Evolutionary conservation across 2,113 vertebrate genomes (phyloP).

Genomic region (Cynocephalus volans): DNA sequence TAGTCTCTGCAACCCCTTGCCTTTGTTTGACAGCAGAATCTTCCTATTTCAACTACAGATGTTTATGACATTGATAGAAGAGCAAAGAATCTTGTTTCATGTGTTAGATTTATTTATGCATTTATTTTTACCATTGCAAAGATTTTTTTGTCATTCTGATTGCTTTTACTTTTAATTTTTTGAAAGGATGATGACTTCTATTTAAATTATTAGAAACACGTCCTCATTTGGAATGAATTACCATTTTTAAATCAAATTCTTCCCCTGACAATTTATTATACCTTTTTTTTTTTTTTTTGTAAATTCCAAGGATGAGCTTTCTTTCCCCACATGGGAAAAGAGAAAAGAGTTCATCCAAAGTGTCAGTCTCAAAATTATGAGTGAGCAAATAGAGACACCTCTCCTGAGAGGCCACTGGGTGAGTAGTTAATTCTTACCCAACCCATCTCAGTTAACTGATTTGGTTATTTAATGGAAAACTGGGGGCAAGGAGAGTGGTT

Average conservation of each 20-base stretch:
- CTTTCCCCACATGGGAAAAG: not conserved
- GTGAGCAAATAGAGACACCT: not conserved
- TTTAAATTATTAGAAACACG: slow-evolving; percentile 70
- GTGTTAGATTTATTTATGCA: slow-evolving; percentile 62
- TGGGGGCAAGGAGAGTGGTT: not conserved
- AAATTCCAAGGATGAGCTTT: slow-evolving; percentile 53
- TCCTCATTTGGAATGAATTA: slow-evolving; percentile 50
- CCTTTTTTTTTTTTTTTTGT: not conserved
- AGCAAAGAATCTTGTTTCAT: not conserved
- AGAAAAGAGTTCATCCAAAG: slow-evolving; percentile 8
- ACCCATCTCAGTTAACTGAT: not conserved
- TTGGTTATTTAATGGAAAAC: slow-evolving; percentile 17
- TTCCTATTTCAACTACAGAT: not conserved
- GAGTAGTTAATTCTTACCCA: not conserved
- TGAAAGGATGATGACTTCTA: slow-evolving; percentile 63
- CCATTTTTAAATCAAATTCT: slow-evolving; percentile 42
- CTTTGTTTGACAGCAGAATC: not conserved
- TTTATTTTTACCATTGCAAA: slow-evolving; percentile 41
- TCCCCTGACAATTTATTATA: too few species aligned
- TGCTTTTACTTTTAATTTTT: slow-evolving; percentile 67
- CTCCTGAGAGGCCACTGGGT: not conserved
- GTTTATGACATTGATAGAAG: not conserved
- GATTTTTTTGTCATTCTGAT: slow-evolving; percentile 45
- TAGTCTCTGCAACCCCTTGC: not conserved
- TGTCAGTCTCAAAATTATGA: slow-evolving; percentile 17